Percentiles rank a stretch among this genome's conserved stretches.
Evolutionary conservation across 2,113 vertebrate species (phyloP).

Genomic region (Syrrhaptes paradoxus): DNA sequence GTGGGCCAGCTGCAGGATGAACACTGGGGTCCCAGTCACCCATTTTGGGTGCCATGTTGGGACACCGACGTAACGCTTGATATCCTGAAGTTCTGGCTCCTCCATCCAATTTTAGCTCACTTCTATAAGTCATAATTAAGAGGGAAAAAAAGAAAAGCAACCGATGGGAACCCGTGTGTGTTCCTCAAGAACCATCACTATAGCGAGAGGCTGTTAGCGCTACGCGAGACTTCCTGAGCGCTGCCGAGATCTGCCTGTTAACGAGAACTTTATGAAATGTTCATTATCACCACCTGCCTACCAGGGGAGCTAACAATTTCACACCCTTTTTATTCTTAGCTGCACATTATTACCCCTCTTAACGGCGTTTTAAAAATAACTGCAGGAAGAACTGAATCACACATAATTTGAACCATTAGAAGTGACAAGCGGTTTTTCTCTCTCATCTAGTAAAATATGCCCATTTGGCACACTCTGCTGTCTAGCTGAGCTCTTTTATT

Average conservation of each 20-base stretch:
- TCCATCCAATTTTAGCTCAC: not conserved
- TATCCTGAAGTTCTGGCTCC: not conserved
- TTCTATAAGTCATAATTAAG: not conserved
- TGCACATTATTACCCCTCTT: slow-evolving; percentile 41
- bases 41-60: not conserved
- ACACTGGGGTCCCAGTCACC: not conserved
- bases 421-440: slow-evolving; percentile 57
- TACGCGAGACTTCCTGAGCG: not conserved
- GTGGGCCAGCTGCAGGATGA: not conserved
- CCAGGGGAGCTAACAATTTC: slow-evolving; percentile 25
- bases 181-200: not conserved
- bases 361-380: slow-evolving; percentile 57
- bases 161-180: not conserved
- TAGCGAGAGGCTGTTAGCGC: not conserved
- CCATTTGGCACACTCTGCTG: slow-evolving; percentile 46
- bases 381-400: slow-evolving; percentile 54
- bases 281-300: slow-evolving; percentile 55
- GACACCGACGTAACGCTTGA: not conserved
- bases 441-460: slow-evolving; percentile 46
- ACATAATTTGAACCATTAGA: slow-evolving; percentile 51
- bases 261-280: slow-evolving; percentile 38
- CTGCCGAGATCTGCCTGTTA: slow-evolving; percentile 26
- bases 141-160: not conserved
- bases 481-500: slow-evolving; percentile 53
- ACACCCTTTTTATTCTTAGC: slow-evolving; percentile 59